A percentile compares a stretch with the other conserved stretches of the same genome.
phyloP scores from a whole-genome alignment of 2,797 vertebrate genomes.

The Pteronotus mesoamericanus region DNA sequence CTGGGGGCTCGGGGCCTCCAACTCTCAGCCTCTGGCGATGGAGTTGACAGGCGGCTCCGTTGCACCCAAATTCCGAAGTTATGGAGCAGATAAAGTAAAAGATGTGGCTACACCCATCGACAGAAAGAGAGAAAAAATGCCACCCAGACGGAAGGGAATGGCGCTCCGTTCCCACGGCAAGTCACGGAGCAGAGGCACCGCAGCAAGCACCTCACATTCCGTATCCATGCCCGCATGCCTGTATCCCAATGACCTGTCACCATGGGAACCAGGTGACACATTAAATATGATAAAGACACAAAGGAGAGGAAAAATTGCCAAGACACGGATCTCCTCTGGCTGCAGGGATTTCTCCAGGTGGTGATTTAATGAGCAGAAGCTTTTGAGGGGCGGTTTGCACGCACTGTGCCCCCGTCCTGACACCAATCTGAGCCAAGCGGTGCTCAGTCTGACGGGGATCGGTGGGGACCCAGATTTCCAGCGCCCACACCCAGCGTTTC shows the following conservation, averaged over 20 bases:
- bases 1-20: background rate
- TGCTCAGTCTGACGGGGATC: background rate
- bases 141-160: background rate
- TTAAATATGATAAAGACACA: conserved; percentile 27
- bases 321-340: background rate
- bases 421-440: too few relatives aligned
- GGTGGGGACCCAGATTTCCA: background rate
- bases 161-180: background rate
- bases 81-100: background rate
- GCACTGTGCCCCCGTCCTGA: accelerated
- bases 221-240: background rate
- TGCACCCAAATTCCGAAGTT: background rate
- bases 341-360: background rate
- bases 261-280: conserved; percentile 23
- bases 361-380: background rate
- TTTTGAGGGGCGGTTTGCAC: background rate
- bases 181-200: background rate
- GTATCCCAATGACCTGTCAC: background rate
- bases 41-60: background rate
- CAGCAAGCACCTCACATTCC: background rate
- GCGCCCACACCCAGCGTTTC: background rate
- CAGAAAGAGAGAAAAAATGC: background rate
- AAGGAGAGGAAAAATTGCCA: background rate
- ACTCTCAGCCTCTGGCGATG: background rate
- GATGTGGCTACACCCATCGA: background rate